These are phyloP conservation scores for Liparis tanakae DNA, from an alignment of 2,797 vertebrate genomes.

Conservation along the genomic window DNA sequence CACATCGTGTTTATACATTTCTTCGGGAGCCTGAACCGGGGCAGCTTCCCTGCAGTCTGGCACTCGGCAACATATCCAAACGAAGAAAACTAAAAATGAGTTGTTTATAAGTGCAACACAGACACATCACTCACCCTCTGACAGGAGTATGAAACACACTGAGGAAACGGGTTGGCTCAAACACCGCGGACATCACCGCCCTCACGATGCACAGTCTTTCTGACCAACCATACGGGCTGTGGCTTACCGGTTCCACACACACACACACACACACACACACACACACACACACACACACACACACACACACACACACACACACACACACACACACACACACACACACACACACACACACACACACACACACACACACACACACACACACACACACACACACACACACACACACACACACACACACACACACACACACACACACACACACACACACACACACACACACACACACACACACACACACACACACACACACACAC, in stretches of 20 bases:
- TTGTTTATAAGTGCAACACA: not conserved
- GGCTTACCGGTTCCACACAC: constrained; percentile 19
- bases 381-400: not conserved
- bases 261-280: constrained; percentile 6
- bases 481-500: not conserved
- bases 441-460: not conserved
- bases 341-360: not conserved
- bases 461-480: not conserved
- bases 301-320: not conserved
- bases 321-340: not conserved
- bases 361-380: not conserved
- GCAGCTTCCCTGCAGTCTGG: not conserved
- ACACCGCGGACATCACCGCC: constrained; percentile 47
- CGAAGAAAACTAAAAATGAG: not conserved
- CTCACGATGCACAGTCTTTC: constrained; percentile 47
- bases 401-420: not conserved
- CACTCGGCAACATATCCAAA: not conserved
- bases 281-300: not conserved
- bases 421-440: not conserved
- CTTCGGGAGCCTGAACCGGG: not conserved
- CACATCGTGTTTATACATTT: not conserved
- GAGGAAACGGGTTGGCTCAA: constrained; percentile 42
- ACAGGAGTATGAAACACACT: not conserved
- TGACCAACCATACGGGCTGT: constrained; percentile 38
- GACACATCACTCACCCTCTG: constrained; percentile 12